Percentiles rank a stretch among this genome's conserved stretches.
Evolutionary conservation across 2,113 vertebrate species (phyloP).

Genomic region (Ophthalmolycus amberensis): DNA sequence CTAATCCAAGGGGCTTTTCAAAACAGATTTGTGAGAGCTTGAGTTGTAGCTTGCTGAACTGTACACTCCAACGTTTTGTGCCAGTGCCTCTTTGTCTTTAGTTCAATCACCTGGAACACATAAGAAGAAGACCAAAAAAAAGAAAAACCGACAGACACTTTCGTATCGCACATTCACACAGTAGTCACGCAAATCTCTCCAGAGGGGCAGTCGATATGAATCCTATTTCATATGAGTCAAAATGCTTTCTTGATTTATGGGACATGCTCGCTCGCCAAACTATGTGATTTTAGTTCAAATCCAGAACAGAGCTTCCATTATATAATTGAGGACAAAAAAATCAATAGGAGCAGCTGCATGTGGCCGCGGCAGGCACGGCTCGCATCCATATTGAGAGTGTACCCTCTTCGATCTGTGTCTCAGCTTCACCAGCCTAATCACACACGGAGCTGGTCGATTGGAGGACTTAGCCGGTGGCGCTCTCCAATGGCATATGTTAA

Average conservation of each 20-base stretch:
- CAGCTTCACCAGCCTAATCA: slow-evolving; percentile 82
- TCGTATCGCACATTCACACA: slow-evolving; percentile 38
- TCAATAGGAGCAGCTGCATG: slow-evolving; percentile 84
- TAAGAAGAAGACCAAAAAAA: slow-evolving; percentile 16
- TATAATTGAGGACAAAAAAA: slow-evolving; percentile 86
- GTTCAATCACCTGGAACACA: slow-evolving; percentile 76
- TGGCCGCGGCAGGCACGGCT: slow-evolving; percentile 66
- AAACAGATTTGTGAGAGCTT: slow-evolving; percentile 72
- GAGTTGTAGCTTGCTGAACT: slow-evolving; percentile 74
- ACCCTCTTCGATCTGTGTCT: slow-evolving; percentile 81
- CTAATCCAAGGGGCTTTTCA: slow-evolving; percentile 72
- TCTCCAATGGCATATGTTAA: slow-evolving; percentile 81
- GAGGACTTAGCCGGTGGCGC: slow-evolving; percentile 77
- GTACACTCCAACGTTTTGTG: slow-evolving; percentile 72
- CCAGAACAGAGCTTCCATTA: slow-evolving; percentile 83
- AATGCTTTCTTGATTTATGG: slow-evolving; percentile 78
- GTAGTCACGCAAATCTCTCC: slow-evolving; percentile 68
- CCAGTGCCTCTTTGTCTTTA: slow-evolving; percentile 71
- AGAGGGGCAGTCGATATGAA: slow-evolving; percentile 81
- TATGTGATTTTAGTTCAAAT: slow-evolving; percentile 81
- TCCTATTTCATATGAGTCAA: slow-evolving; percentile 79
- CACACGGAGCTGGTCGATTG: slow-evolving; percentile 80
- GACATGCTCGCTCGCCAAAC: slow-evolving; percentile 71
- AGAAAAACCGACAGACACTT: slow-evolving; percentile 36
- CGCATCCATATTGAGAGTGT: slow-evolving; percentile 82